phyloP scores from a whole-genome alignment of 2,113 vertebrate genomes.

The Bucco capensis region DNA sequence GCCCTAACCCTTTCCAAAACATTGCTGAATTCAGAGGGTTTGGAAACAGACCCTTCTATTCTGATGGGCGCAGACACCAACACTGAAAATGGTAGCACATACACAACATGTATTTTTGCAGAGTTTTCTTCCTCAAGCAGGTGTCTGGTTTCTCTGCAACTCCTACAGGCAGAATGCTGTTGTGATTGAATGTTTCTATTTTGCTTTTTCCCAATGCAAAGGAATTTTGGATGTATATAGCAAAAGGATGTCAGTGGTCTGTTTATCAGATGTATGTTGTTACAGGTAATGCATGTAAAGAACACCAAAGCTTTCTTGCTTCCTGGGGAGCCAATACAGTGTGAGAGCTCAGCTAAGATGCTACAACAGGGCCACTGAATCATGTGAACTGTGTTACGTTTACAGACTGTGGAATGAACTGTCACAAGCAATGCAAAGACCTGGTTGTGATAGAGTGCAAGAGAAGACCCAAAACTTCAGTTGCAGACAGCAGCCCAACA shows the following conservation, averaged over 20 bases:
- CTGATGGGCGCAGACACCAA: neutral
- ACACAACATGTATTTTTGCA: neutral
- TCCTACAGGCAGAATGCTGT: neutral
- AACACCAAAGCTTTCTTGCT: neutral
- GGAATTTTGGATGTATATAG: neutral
- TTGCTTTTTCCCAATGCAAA: neutral
- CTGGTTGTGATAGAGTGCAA: conserved; percentile 96
- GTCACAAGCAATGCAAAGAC: conserved; percentile 95
- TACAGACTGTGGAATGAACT: conserved; percentile 95
- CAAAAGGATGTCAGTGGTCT: neutral
- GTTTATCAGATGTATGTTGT: neutral
- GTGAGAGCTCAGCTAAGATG: neutral
- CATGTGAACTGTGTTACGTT: neutral
- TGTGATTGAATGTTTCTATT: neutral
- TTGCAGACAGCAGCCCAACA: conserved; percentile 77
- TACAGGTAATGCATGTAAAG: neutral
- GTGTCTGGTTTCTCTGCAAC: neutral
- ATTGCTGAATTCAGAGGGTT: neutral
- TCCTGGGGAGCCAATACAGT: neutral
- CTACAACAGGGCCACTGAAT: neutral
- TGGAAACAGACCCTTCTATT: neutral
- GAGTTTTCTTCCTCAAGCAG: neutral
- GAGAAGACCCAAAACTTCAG: conserved; percentile 80
- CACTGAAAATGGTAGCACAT: neutral
- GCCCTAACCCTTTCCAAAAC: neutral